These are phyloP conservation scores for Aphidoletes aphidimyza DNA, from an alignment of 2,888 invertebrate species.

Conservation along the genomic window DNA sequence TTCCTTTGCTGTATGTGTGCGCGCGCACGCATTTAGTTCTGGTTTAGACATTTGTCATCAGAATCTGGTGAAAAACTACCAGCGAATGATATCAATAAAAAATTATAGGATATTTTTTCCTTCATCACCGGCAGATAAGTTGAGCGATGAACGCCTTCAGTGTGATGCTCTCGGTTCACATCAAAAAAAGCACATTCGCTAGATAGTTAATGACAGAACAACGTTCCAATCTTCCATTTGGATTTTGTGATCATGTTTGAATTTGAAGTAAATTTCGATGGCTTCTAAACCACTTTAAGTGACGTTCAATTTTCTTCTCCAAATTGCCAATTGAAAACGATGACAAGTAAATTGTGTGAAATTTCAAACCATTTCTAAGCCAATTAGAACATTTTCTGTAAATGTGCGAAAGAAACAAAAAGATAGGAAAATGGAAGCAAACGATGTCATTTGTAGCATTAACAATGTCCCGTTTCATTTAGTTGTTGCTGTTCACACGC, in stretches of 20 bases:
- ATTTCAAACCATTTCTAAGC: neutral
- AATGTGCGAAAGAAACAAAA: neutral
- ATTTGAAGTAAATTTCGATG: too few relatives aligned
- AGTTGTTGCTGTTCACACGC: neutral
- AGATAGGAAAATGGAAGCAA: neutral
- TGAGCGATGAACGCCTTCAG: neutral
- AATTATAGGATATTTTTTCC: neutral
- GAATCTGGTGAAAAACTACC: neutral
- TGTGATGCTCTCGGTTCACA: too few relatives aligned
- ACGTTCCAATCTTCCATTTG: neutral
- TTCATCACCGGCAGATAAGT: neutral
- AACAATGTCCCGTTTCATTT: slow-evolving; percentile 1
- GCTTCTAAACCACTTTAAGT: too few relatives aligned
- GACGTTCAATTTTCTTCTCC: too few relatives aligned
- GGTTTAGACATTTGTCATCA: neutral
- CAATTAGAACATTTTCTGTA: slow-evolving; percentile 7
- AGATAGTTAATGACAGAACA: neutral
- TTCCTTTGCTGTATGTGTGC: neutral
- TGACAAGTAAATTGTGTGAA: neutral
- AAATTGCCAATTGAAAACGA: too few relatives aligned
- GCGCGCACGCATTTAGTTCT: neutral
- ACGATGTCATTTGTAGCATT: slow-evolving; percentile 46
- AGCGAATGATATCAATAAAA: slow-evolving; percentile 21
- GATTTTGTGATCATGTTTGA: too few relatives aligned
- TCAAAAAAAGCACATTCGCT: neutral